Evolutionary conservation across 1,140 invertebrate genomes (phyloP).

Genomic region (Caerostris extrusa): DNA sequence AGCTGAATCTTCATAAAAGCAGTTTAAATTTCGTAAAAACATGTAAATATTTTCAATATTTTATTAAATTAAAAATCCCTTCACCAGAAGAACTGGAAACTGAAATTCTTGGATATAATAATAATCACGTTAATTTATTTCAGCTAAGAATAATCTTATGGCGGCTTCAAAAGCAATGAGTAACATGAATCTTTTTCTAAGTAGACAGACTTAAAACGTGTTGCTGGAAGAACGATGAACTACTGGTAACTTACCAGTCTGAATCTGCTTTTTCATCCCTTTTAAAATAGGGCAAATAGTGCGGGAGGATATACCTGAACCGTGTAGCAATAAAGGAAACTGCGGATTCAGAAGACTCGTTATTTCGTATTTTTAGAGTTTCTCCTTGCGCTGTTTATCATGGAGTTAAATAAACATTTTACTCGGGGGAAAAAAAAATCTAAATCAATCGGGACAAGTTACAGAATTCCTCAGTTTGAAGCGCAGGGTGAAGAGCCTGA

Average conservation of each 20-base stretch:
- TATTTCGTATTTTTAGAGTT: constrained; percentile 54
- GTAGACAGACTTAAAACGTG: too few relatives aligned
- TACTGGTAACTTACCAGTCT: not conserved
- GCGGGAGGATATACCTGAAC: not conserved
- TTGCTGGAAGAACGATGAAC: not conserved
- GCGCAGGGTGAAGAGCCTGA: constrained; percentile 32
- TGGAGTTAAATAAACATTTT: constrained; percentile 54
- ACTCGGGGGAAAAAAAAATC: constrained; percentile 15
- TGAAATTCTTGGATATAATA: too few relatives aligned
- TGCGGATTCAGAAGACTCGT: not conserved
- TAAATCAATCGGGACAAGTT: constrained; percentile 49
- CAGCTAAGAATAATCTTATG: too few relatives aligned
- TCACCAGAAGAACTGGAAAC: too few relatives aligned
- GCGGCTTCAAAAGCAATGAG: too few relatives aligned
- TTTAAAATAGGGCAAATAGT: not conserved
- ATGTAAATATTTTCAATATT: too few relatives aligned
- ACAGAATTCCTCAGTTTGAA: constrained; percentile 35
- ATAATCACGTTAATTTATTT: too few relatives aligned
- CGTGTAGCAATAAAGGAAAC: constrained; percentile 1
- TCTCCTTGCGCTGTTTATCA: constrained; percentile 32
- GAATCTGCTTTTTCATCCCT: not conserved
- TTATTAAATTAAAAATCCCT: too few relatives aligned
- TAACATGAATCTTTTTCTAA: too few relatives aligned
- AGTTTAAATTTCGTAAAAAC: too few relatives aligned
- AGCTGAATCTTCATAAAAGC: too few relatives aligned